A percentile compares a stretch with the other conserved stretches of the same genome.
These are phyloP conservation scores for Galerucella pusilla DNA, from an alignment of 2,888 invertebrate genomes.

Conservation along the genomic window DNA sequence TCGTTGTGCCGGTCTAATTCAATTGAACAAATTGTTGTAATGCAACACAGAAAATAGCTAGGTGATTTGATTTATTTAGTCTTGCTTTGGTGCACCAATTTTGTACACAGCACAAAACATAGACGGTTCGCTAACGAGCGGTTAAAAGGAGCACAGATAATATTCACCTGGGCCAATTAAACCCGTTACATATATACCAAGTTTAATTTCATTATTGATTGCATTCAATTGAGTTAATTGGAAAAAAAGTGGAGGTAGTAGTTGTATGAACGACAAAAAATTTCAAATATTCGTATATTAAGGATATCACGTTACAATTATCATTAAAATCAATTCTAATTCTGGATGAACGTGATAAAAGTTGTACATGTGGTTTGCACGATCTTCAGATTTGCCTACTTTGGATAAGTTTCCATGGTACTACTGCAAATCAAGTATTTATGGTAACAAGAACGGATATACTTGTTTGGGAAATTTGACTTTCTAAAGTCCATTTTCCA, in stretches of 20 bases:
- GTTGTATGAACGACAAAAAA: neutral
- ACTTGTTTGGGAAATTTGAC: no score
- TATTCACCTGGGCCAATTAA: neutral
- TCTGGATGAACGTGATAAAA: no score
- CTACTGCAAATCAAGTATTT: no score
- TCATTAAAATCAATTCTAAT: no score
- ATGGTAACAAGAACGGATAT: no score
- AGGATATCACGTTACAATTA: no score
- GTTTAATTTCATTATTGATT: neutral
- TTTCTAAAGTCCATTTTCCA: no score
- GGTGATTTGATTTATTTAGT: constrained; percentile 29
- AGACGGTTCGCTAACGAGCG: neutral
- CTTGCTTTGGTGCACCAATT: constrained; percentile 22
- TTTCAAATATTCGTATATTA: neutral
- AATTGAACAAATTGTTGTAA: constrained; percentile 28
- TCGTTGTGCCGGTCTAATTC: constrained; percentile 24
- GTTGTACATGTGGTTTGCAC: no score
- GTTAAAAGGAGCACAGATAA: neutral
- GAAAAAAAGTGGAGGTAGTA: neutral
- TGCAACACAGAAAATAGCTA: constrained; percentile 18
- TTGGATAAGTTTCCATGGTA: no score
- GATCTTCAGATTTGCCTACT: no score
- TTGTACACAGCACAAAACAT: constrained; percentile 15
- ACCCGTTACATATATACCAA: neutral
- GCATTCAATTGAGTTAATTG: neutral